Evolutionary conservation across 2,888 invertebrate species (phyloP).

Genomic region (Athalia circularis): DNA sequence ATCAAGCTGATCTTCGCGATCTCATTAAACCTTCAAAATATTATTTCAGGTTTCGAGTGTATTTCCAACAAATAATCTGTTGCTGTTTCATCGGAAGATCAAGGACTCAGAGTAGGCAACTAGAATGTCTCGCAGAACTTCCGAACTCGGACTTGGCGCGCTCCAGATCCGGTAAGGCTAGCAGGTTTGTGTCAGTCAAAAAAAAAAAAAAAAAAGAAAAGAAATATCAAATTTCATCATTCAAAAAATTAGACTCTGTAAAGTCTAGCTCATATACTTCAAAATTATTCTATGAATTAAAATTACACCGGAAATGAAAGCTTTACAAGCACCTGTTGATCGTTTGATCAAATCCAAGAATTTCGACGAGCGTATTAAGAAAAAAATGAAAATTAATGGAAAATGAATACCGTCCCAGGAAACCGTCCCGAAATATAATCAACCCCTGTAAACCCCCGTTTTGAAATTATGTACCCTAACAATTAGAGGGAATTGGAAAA

Average conservation of each 20-base stretch:
- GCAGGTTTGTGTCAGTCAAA: constrained; percentile 22
- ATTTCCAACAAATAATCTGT: constrained; percentile 70
- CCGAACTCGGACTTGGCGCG: constrained; percentile 59
- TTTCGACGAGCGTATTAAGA: neutral
- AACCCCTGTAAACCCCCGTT: too few relatives aligned
- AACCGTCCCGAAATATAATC: too few relatives aligned
- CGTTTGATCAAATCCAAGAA: neutral
- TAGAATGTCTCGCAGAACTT: constrained; percentile 60
- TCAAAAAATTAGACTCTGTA: neutral
- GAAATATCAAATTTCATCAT: neutral
- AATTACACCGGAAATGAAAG: constrained; percentile 16
- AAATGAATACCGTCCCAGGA: too few relatives aligned
- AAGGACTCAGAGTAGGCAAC: constrained; percentile 75
- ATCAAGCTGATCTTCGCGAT: neutral
- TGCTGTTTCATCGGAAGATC: constrained; percentile 76
- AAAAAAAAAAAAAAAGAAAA: neutral
- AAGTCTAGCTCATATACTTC: too few relatives aligned
- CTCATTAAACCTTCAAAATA: neutral
- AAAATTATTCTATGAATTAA: neutral
- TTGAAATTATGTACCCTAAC: too few relatives aligned
- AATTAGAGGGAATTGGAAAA: too few relatives aligned
- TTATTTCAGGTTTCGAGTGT: constrained; percentile 69
- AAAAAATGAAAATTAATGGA: too few relatives aligned
- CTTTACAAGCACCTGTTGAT: neutral
- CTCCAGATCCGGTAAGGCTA: constrained; percentile 59